Evolutionary conservation across 2,888 invertebrate genomes (phyloP).

Genomic region (Lamellibrachia columna): DNA sequence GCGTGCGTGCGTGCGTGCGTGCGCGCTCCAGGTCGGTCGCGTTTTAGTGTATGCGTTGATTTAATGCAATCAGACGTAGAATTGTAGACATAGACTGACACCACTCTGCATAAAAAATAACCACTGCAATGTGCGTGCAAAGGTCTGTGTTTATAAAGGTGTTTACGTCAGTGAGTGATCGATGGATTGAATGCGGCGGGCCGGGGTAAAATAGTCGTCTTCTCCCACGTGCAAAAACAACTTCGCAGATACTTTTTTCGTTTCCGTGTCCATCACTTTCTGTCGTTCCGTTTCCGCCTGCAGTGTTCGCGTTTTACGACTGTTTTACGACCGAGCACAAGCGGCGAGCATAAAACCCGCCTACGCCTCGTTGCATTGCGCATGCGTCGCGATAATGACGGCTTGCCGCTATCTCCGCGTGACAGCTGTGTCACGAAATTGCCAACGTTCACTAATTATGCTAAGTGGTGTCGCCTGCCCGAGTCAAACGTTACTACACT

Average conservation of each 20-base stretch:
- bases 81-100: background rate
- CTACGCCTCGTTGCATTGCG: background rate
- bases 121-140: background rate
- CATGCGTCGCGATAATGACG: background rate
- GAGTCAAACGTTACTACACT: background rate
- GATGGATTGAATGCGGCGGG: background rate
- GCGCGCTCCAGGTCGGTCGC: background rate
- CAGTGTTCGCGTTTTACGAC: background rate
- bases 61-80: background rate
- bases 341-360: background rate
- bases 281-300: conserved; percentile 3
- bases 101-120: background rate
- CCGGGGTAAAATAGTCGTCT: background rate
- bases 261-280: background rate
- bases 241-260: background rate
- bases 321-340: background rate
- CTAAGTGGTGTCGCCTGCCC: background rate
- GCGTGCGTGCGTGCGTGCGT: background rate
- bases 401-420: background rate
- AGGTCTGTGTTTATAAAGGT: background rate
- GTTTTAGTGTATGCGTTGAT: background rate
- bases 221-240: background rate
- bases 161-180: background rate
- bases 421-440: background rate
- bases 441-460: background rate